Evolutionary conservation across 2,888 invertebrate species (phyloP).

Genomic region (Eupithecia subumbrata): DNA sequence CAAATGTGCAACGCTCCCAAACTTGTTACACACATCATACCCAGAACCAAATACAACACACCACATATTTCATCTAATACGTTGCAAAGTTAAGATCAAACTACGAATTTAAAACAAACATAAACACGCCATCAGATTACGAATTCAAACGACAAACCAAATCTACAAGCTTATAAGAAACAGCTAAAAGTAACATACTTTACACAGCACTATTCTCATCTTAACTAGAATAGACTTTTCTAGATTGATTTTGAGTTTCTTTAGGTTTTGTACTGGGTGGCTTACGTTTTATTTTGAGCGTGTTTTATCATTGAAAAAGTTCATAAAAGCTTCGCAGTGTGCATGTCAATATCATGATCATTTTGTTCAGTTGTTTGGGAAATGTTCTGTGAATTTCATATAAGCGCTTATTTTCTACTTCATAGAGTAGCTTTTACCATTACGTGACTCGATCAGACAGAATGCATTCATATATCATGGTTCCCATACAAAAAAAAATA

Average conservation of each 20-base stretch:
- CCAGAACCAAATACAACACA: not conserved
- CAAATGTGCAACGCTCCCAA: not conserved
- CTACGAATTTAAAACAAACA: not conserved
- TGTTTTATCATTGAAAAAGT: slow-evolving; percentile 21
- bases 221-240: slow-evolving; percentile 22
- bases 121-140: not conserved
- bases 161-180: not conserved
- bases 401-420: slow-evolving; percentile 22
- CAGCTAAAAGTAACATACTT: not conserved
- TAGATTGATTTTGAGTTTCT: slow-evolving; percentile 29
- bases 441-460: not conserved
- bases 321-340: slow-evolving; percentile 38
- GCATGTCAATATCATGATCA: slow-evolving; percentile 53
- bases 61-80: not conserved
- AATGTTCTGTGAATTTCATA: slow-evolving; percentile 26
- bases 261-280: slow-evolving; percentile 32
- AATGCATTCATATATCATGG: slow-evolving; percentile 7
- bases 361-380: slow-evolving; percentile 40
- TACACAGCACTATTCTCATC: slow-evolving; percentile 21
- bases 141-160: not conserved
- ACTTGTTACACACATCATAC: not conserved
- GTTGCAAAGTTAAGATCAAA: not conserved
- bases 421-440: slow-evolving; percentile 5
- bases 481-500: not conserved
- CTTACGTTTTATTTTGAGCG: slow-evolving; percentile 36